These are phyloP conservation scores for Crotalus helleri DNA, from an alignment of 2,113 vertebrate genomes.

Conservation along the genomic window DNA sequence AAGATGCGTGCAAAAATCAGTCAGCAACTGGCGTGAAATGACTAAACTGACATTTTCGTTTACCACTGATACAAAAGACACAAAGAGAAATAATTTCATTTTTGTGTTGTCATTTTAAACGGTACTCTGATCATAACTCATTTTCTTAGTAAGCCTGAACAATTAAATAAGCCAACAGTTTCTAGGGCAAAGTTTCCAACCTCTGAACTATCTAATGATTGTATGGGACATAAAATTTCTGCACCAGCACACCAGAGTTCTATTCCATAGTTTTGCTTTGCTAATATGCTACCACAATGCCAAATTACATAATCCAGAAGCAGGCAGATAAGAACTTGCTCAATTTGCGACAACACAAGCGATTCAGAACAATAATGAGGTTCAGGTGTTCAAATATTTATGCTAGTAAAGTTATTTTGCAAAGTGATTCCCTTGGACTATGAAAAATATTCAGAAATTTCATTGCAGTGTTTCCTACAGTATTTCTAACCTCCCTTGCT, in stretches of 20 bases:
- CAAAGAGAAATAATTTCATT: background rate
- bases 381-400: background rate
- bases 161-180: background rate
- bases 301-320: background rate
- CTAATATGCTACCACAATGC: background rate
- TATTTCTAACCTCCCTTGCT: background rate
- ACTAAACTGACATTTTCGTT: conserved; percentile 98
- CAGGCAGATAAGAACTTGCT: background rate
- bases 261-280: background rate
- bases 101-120: background rate
- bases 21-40: conserved; percentile 94
- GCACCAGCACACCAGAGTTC: background rate
- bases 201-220: background rate
- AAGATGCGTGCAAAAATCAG: conserved; percentile 95
- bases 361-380: background rate
- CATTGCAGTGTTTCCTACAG: background rate
- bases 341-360: background rate
- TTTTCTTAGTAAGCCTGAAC: background rate
- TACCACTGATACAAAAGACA: conserved; percentile 79
- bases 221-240: background rate
- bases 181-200: background rate
- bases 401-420: background rate
- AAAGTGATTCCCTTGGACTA: background rate
- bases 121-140: background rate
- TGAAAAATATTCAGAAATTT: background rate